Conservation (phyloP, 2,888 invertebrate genomes). For the Rhodophaea formosa region DNA sequence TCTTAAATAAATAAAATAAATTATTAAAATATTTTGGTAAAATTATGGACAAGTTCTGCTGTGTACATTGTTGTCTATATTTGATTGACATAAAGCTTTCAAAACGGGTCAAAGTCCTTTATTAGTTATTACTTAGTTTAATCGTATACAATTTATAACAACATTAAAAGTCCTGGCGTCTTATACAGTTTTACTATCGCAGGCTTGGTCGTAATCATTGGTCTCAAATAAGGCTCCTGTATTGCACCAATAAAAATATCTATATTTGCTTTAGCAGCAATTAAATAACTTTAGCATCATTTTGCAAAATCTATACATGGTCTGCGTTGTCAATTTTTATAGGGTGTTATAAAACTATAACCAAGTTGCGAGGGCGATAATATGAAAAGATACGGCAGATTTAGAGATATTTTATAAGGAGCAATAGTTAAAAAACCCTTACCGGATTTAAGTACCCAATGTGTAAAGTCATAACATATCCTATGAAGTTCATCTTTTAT, state of each 20-base stretch:
- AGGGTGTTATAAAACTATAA: slow-evolving; percentile 36
- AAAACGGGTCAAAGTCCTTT: background rate
- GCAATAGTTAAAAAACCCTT: too few species aligned
- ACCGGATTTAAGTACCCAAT: too few species aligned
- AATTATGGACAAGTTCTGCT: too few species aligned
- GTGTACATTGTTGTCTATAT: background rate
- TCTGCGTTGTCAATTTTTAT: slow-evolving; percentile 41
- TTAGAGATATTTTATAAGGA: too few species aligned
- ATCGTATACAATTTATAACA: background rate
- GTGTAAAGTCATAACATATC: too few species aligned
- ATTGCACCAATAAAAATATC: background rate
- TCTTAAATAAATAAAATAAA: too few species aligned
- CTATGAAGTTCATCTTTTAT: too few species aligned
- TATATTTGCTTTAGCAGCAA: slow-evolving; percentile 21
- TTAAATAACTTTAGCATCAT: slow-evolving; percentile 23
- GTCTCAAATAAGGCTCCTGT: background rate
- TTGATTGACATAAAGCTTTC: background rate
- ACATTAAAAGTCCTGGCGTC: background rate
- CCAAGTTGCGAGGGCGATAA: background rate
- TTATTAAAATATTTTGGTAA: too few species aligned
- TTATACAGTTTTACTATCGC: background rate
- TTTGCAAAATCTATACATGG: slow-evolving; percentile 34
- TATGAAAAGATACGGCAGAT: too few species aligned
- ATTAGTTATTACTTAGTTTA: background rate
- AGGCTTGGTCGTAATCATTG: background rate